Evolutionary conservation across 1,140 invertebrate species (phyloP).

Genomic region (Alviniconcha marisindica): DNA sequence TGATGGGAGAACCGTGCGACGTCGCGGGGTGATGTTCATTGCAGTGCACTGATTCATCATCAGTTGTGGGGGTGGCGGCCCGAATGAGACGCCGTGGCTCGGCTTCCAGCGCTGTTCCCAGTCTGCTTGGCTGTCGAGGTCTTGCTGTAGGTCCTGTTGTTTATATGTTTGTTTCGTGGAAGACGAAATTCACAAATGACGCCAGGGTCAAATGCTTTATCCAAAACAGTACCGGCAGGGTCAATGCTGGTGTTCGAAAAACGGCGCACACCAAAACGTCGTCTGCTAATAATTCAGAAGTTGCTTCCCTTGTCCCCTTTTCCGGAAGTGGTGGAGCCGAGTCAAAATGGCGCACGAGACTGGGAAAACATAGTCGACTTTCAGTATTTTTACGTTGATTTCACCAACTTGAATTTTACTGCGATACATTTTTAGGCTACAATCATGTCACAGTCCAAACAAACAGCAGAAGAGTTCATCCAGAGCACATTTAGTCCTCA

Average conservation of each 20-base stretch:
- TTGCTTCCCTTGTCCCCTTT: background rate
- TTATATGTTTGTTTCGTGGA: too few relatives aligned
- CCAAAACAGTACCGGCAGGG: background rate
- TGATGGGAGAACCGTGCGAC: too few relatives aligned
- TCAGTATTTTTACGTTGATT: background rate
- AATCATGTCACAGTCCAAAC: slow-evolving; percentile 76
- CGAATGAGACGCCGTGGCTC: too few relatives aligned
- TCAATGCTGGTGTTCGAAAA: background rate
- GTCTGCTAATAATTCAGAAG: background rate
- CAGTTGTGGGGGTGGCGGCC: too few relatives aligned
- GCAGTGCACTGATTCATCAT: too few relatives aligned
- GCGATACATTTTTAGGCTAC: background rate
- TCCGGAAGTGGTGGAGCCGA: slow-evolving; percentile 51
- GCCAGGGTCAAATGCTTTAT: background rate
- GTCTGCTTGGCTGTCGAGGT: too few relatives aligned
- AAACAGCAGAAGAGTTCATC: slow-evolving; percentile 88
- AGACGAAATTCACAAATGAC: too few relatives aligned
- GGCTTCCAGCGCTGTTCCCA: too few relatives aligned
- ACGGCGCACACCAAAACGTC: background rate
- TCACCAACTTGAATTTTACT: slow-evolving; percentile 1
- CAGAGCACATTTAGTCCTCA: slow-evolving; percentile 92
- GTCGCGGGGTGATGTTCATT: too few relatives aligned
- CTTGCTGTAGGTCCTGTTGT: too few relatives aligned
- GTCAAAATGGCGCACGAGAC: slow-evolving; percentile 52
- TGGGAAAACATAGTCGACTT: slow-evolving; percentile 16